These are phyloP conservation scores for Brachypteracias leptosomus DNA, from an alignment of 2,113 vertebrate genomes.

Conservation along the genomic window DNA sequence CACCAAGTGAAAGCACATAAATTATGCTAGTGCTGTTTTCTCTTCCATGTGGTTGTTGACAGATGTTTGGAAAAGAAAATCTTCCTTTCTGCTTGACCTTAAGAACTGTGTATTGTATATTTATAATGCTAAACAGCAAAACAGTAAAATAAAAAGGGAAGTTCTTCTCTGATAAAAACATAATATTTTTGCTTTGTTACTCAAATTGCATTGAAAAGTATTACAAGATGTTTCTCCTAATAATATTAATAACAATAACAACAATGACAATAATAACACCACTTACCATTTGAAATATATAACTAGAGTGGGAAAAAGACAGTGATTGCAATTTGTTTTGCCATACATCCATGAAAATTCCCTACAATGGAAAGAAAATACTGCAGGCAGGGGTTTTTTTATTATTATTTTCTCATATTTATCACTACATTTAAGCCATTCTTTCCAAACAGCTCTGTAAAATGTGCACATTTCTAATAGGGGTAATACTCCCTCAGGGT, in stretches of 20 bases:
- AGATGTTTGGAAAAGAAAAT: slow-evolving; percentile 66
- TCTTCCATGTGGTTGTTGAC: slow-evolving; percentile 59
- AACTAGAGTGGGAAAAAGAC: slow-evolving; percentile 1
- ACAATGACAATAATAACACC: neutral
- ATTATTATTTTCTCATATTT: slow-evolving; percentile 39
- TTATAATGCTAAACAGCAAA: slow-evolving; percentile 43
- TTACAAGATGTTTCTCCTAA: neutral
- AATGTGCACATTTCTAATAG: slow-evolving; percentile 48
- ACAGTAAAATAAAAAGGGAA: neutral
- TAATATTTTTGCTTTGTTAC: neutral
- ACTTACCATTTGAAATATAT: slow-evolving; percentile 26
- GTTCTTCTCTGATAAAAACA: neutral
- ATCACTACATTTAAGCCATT: slow-evolving; percentile 47
- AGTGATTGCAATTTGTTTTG: slow-evolving; percentile 53
- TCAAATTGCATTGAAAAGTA: neutral
- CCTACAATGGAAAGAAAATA: slow-evolving; percentile 63
- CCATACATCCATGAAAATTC: slow-evolving; percentile 41
- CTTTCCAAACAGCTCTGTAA: slow-evolving; percentile 33
- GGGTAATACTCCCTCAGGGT: neutral
- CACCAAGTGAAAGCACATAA: slow-evolving; percentile 20
- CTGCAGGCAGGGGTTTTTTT: neutral
- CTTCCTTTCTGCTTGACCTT: slow-evolving; percentile 67
- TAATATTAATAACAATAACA: neutral
- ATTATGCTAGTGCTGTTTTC: slow-evolving; percentile 55
- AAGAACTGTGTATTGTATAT: slow-evolving; percentile 52